Conservation (phyloP, 2,797 vertebrate genomes). For the Epinephelus coioides region DNA sequence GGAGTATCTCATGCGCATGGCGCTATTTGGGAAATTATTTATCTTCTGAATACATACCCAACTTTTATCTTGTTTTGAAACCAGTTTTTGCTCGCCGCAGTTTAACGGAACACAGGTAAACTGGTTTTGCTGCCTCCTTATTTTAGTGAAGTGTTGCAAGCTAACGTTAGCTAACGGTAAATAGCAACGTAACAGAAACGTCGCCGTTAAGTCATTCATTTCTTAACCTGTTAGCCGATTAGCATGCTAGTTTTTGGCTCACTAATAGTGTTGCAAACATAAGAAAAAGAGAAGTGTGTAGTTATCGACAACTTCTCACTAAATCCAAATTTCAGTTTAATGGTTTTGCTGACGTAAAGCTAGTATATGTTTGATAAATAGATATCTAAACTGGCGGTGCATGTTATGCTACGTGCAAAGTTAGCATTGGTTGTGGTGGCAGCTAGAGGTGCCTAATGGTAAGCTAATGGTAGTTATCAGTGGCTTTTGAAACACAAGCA, state of each 20-base stretch:
- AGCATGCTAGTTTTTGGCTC: slow-evolving; percentile 42
- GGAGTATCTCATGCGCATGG: slow-evolving; percentile 74
- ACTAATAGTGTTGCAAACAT: fast-evolving
- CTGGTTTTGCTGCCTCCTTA: fast-evolving
- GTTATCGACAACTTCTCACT: fast-evolving
- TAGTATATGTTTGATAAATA: fast-evolving
- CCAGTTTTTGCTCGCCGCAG: not conserved
- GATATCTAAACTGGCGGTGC: fast-evolving
- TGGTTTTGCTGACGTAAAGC: fast-evolving
- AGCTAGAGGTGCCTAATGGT: not conserved
- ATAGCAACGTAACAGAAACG: slow-evolving; percentile 69
- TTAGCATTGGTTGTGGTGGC: slow-evolving; percentile 41
- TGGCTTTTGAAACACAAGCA: not conserved
- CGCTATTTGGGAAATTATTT: slow-evolving; percentile 62
- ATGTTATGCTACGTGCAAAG: not conserved
- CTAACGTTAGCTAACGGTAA: not conserved
- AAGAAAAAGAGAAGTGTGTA: fast-evolving
- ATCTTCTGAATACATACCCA: not conserved
- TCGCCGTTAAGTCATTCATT: slow-evolving; percentile 69
- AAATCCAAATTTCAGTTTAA: fast-evolving
- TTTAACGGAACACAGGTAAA: slow-evolving; percentile 54
- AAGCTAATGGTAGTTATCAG: not conserved
- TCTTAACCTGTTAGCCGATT: slow-evolving; percentile 50
- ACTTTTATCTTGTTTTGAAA: not conserved
- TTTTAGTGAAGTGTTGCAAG: fast-evolving